Evolutionary conservation across 2,113 vertebrate species (phyloP), one percentile per base, ranked within the genome.

Genomic region (Leptosomus discolor): DNA sequence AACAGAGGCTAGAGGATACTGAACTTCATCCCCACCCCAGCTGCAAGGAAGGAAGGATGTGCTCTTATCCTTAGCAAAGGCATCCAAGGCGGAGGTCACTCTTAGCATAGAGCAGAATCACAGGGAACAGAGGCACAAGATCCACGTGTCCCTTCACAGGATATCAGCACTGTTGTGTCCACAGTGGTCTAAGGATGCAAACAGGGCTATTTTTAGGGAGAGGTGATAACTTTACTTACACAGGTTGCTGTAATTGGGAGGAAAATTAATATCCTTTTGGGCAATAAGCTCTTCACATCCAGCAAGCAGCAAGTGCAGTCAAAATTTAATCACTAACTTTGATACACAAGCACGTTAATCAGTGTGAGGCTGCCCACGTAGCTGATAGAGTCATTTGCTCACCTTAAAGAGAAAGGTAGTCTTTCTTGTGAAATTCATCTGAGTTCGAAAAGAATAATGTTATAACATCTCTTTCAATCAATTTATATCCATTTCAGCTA

Each of bases 401-500:
- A 2, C 15, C 22, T n/a, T 7, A 1, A 22, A 67, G 32, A 63
- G 27, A 58, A 79, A 43, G 3, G 37, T 23, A 36, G 23, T 39
- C 23, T 75, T 61, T 36, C n/a, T 26, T 16, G 50, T 39, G 24
- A 82, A 95, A 43, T 26, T 19, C 15, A 34, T n/a, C 34, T 65
- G 43, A 22, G 67, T 78, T 88, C 74, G 43, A 34, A 80, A 75
- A 53, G 9, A 41, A 14, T 60, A 43, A 58, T 41, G 46, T 30
- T 68, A 43, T 51, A 41, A 36, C 48, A 43, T 58, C 50, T 91
- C 46, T 92, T 80, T 69, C 39, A 91, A 90, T 32, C 24, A 65
- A 84, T 86, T 70, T 67, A 57, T 90, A 37, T 77, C 92, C 17
- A 2, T 91, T 96, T 64, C 86, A 99, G 99, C 97, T 99, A 32